Percentiles rank a stretch among this genome's conserved stretches.
Conservation (phyloP, 2,113 vertebrate genomes). For the Butastur rufipennis region DNA sequence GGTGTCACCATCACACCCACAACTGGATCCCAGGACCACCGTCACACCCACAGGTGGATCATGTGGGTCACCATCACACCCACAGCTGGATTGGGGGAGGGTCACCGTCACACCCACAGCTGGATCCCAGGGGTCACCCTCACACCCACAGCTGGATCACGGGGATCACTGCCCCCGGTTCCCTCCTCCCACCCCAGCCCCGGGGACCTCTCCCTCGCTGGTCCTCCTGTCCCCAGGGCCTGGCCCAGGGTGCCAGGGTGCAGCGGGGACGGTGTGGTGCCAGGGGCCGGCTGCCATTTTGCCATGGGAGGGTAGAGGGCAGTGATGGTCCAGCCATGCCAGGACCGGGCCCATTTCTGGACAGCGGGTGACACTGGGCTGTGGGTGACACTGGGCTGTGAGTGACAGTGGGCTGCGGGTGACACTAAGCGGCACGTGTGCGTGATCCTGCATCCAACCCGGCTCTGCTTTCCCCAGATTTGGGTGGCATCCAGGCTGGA, state of each 20-base stretch:
- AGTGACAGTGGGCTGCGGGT: background rate
- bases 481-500: background rate
- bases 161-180: too few relatives aligned
- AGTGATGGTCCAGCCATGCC: constrained; percentile 51
- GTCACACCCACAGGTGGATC: background rate
- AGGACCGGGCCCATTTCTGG: background rate
- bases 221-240: background rate
- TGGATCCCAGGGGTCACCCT: accelerated
- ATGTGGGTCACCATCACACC: accelerated
- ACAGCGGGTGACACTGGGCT: background rate
- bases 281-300: constrained; percentile 10
- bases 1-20: background rate
- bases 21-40: background rate
- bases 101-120: too few relatives aligned
- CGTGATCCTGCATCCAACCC: background rate
- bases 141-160: background rate
- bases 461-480: background rate
- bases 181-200: background rate
- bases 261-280: too few relatives aligned
- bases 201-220: background rate
- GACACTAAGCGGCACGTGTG: background rate
- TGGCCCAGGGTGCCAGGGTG: background rate
- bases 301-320: constrained; percentile 60
- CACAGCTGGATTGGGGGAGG: background rate
- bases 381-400: background rate